phyloP scores from a whole-genome alignment of 2,888 invertebrate genomes.

The Ornithoptera priamus region DNA sequence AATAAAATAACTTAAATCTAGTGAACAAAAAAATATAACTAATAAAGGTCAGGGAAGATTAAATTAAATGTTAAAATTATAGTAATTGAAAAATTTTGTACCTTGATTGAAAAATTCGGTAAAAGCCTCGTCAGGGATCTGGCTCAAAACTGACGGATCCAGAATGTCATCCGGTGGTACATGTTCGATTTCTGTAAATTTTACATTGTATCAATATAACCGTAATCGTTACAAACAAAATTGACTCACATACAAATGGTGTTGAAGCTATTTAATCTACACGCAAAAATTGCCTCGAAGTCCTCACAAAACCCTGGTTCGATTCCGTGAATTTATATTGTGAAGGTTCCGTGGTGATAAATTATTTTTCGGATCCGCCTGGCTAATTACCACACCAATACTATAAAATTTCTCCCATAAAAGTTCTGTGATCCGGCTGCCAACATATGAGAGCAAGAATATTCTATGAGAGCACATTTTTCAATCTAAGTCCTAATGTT shows the following conservation, averaged over 20 bases:
- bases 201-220: background rate
- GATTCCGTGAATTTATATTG: too few species aligned
- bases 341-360: too few species aligned
- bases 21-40: background rate
- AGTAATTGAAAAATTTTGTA: constrained; percentile 33
- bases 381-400: too few species aligned
- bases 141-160: constrained; percentile 72
- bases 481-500: too few species aligned
- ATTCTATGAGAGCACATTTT: too few species aligned
- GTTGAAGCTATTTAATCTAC: too few species aligned
- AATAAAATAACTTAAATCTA: background rate
- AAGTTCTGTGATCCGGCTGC: too few species aligned
- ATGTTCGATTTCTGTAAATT: constrained; percentile 77
- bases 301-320: too few species aligned
- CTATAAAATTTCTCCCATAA: too few species aligned
- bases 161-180: constrained; percentile 82
- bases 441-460: too few species aligned
- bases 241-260: background rate
- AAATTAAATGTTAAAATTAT: background rate
- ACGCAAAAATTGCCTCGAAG: too few species aligned
- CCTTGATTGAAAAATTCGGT: constrained; percentile 84
- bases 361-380: too few species aligned
- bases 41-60: background rate
- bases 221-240: background rate
- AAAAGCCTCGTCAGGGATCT: constrained; percentile 74